These are phyloP conservation scores for Melipona bicolor DNA, from an alignment of 2,888 invertebrate species.

Conservation along the genomic window DNA sequence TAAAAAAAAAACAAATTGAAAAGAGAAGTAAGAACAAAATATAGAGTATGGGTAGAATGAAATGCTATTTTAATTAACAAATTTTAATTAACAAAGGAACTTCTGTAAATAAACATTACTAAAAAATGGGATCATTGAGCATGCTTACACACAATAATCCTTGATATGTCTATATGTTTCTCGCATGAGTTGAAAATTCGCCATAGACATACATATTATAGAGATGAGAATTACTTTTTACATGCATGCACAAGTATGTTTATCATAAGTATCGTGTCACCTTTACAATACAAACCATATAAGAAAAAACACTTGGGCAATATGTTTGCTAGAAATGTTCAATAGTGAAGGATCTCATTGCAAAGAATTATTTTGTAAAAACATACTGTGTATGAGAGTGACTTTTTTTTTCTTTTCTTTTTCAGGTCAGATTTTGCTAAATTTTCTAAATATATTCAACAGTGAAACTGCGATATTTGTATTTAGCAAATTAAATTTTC, in stretches of 20 bases:
- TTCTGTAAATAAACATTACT: constrained; percentile 50
- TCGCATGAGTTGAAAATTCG: constrained; percentile 19
- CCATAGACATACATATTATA: constrained; percentile 23
- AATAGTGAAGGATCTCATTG: constrained; percentile 3
- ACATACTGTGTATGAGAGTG: background rate
- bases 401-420: background rate
- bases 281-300: constrained; percentile 30
- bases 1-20: constrained; percentile 26
- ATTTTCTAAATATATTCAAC: constrained; percentile 21
- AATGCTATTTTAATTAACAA: constrained; percentile 38
- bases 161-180: constrained; percentile 39
- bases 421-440: background rate
- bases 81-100: constrained; percentile 37
- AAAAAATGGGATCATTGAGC: constrained; percentile 44
- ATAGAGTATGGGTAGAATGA: constrained; percentile 38
- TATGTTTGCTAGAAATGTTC: constrained; percentile 7
- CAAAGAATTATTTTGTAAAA: constrained; percentile 19
- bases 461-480: constrained; percentile 7
- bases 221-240: constrained; percentile 32
- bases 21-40: constrained; percentile 58
- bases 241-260: constrained; percentile 38
- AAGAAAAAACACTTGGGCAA: constrained; percentile 12
- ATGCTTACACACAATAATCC: constrained; percentile 64
- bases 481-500: constrained; percentile 29
- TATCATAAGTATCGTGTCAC: constrained; percentile 20